A percentile compares a stretch with the other conserved stretches of the same genome.
These are phyloP conservation scores for Sphinx pinastri DNA, from an alignment of 2,888 invertebrate species.

Conservation along the genomic window DNA sequence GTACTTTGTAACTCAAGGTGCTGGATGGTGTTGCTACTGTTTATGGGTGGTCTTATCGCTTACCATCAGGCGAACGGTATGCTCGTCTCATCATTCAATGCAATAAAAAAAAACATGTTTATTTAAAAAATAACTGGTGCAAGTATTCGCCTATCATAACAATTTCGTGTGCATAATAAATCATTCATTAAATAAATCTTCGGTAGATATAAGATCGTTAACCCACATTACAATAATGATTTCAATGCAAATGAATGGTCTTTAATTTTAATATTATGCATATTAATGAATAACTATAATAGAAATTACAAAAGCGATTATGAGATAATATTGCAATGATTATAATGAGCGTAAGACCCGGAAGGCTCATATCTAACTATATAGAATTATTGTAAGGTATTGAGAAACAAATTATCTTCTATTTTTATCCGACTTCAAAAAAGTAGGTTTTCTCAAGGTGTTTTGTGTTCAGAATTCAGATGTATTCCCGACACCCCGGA, in stretches of 20 bases:
- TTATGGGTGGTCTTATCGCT: too few relatives aligned
- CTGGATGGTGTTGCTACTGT: too few relatives aligned
- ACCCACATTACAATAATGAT: neutral
- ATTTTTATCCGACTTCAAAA: neutral
- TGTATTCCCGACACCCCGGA: too few relatives aligned
- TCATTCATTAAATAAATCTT: conserved; percentile 2
- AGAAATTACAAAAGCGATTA: neutral
- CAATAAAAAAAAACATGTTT: too few relatives aligned
- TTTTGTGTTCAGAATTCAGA: too few relatives aligned
- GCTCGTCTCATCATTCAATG: too few relatives aligned
- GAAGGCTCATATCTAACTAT: neutral
- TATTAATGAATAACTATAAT: neutral
- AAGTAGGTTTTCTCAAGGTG: too few relatives aligned
- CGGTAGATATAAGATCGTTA: neutral
- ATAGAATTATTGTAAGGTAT: neutral
- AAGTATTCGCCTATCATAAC: too few relatives aligned
- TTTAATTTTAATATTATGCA: neutral
- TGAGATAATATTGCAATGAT: neutral
- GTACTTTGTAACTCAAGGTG: too few relatives aligned
- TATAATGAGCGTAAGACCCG: neutral
- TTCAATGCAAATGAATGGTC: neutral
- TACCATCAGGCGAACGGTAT: too few relatives aligned
- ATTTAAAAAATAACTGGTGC: too few relatives aligned
- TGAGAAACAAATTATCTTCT: neutral
- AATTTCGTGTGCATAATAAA: neutral